These are phyloP conservation scores for Heliothis subflexa DNA, from an alignment of 1,140 invertebrate genomes.

Conservation along the genomic window DNA sequence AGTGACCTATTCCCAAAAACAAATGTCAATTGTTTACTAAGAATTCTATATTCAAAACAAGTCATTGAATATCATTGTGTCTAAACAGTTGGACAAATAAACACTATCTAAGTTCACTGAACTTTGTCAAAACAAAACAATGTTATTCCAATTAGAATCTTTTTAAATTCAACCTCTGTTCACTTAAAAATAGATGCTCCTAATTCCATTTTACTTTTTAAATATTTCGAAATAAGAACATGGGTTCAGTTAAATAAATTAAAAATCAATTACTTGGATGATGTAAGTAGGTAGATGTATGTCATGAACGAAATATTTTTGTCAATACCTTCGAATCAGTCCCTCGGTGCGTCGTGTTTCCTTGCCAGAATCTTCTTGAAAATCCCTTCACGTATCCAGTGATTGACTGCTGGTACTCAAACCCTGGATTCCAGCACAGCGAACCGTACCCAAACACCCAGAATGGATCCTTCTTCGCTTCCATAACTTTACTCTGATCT, in stretches of 20 bases:
- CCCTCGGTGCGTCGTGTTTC: conserved; percentile 93
- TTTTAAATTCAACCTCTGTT: neutral
- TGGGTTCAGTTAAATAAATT: neutral
- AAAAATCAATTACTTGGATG: neutral
- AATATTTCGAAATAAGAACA: conserved; percentile 3
- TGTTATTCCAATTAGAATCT: neutral
- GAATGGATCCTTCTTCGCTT: conserved; percentile 72
- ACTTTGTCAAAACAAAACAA: conserved; percentile 5
- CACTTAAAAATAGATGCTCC: neutral
- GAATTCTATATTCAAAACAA: neutral
- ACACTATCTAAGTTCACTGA: neutral
- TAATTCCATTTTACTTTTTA: neutral
- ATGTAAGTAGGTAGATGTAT: conserved; percentile 36
- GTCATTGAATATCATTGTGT: neutral
- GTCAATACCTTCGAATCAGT: conserved; percentile 90
- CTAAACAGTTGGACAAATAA: conserved; percentile 1
- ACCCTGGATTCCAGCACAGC: conserved; percentile 95
- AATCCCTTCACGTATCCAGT: conserved; percentile 92
- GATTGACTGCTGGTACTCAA: conserved; percentile 90
- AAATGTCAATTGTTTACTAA: neutral
- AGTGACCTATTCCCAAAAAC: neutral
- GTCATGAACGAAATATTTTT: neutral
- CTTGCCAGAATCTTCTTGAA: conserved; percentile 94
- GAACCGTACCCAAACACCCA: conserved; percentile 97
- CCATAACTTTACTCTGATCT: conserved; percentile 44